Percentiles rank a stretch among this genome's conserved stretches.
Conservation (phyloP, 2,888 invertebrate genomes). For the Crematogaster levior region DNA sequence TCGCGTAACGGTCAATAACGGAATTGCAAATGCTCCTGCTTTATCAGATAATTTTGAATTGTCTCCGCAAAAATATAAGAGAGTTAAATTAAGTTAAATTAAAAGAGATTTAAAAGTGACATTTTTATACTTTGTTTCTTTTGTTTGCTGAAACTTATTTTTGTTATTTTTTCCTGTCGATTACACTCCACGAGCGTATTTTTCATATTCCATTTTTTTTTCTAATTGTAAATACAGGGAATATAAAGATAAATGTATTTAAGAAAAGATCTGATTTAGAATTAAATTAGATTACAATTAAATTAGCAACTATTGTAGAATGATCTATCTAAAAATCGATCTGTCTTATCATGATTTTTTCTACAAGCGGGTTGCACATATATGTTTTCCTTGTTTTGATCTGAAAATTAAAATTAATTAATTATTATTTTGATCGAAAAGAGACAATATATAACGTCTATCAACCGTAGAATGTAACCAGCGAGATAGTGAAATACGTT, state of each 20-base stretch:
- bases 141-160: background rate
- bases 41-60: background rate
- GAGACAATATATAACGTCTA: background rate
- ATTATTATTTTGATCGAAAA: background rate
- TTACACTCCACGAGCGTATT: background rate
- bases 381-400: background rate
- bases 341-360: too few species aligned
- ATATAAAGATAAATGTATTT: background rate
- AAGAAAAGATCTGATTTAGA: background rate
- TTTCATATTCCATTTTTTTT: background rate
- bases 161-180: background rate
- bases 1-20: constrained; percentile 43
- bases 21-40: background rate
- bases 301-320: background rate
- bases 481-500: background rate
- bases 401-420: background rate
- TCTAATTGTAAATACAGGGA: background rate
- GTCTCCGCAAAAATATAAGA: background rate
- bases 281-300: background rate
- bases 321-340: background rate
- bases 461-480: background rate
- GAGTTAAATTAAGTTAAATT: background rate
- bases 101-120: background rate
- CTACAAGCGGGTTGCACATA: background rate
- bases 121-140: background rate